Evolutionary conservation across 2,888 invertebrate genomes (phyloP).

Genomic region (Blastobasis lacticolella): DNA sequence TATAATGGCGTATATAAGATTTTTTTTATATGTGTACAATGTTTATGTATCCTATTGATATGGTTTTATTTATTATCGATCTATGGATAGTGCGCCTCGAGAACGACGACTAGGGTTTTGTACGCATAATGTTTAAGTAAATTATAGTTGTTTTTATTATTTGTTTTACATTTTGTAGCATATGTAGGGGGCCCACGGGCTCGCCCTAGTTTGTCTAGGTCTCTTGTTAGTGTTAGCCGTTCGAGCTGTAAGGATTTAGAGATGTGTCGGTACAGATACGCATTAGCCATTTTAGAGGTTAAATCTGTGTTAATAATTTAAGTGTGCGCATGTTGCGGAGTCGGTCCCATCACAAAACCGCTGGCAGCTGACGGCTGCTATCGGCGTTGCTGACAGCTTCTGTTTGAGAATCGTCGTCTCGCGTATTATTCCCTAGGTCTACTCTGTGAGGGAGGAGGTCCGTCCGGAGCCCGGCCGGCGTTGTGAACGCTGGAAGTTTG

Average conservation of each 20-base stretch:
- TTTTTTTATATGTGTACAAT: constrained; percentile 63
- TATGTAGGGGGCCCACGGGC: constrained; percentile 37
- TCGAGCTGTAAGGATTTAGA: constrained; percentile 43
- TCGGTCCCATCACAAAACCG: constrained; percentile 30
- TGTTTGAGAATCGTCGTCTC: neutral
- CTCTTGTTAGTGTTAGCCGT: constrained; percentile 45
- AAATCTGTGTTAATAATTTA: constrained; percentile 45
- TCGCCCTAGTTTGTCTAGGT: constrained; percentile 38
- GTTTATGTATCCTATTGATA: constrained; percentile 65
- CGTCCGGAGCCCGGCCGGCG: no score
- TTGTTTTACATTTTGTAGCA: constrained; percentile 51
- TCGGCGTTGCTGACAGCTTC: constrained; percentile 2
- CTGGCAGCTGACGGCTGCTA: neutral
- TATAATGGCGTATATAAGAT: constrained; percentile 53
- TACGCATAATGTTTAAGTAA: constrained; percentile 71
- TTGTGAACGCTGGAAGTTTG: no score
- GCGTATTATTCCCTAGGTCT: no score
- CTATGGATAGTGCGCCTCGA: constrained; percentile 49
- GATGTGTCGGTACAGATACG: constrained; percentile 32
- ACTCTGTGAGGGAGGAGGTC: no score
- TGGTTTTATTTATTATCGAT: constrained; percentile 59
- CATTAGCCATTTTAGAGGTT: constrained; percentile 54
- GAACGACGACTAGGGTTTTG: constrained; percentile 57
- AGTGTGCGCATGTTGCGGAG: constrained; percentile 23
- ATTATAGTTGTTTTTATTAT: constrained; percentile 70